Conservation (phyloP, 2,888 invertebrate species). For the Dinocampus coccinellae region DNA sequence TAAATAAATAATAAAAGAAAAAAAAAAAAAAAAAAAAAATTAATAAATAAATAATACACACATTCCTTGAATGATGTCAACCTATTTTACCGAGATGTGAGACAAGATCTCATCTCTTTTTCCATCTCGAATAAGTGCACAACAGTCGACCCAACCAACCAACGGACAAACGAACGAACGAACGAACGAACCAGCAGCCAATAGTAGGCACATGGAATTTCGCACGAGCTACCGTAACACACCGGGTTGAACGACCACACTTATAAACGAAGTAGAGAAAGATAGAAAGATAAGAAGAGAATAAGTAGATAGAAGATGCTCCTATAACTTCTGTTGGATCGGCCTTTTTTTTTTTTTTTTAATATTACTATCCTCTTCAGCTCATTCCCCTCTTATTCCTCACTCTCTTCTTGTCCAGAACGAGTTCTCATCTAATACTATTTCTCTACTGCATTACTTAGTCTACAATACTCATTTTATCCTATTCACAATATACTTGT, state of each 20-base stretch:
- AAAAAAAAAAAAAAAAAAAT: no score
- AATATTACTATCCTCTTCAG: no score
- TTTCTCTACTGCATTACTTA: background rate
- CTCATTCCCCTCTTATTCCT: no score
- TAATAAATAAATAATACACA: background rate
- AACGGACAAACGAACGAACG: no score
- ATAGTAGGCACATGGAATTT: constrained; percentile 32
- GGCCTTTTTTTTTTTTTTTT: background rate
- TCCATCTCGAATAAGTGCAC: constrained; percentile 14
- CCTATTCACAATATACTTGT: background rate
- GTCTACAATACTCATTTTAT: background rate
- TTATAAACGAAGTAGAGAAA: constrained; percentile 1
- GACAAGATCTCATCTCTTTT: background rate
- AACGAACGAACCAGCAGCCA: constrained; percentile 7
- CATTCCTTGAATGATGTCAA: background rate
- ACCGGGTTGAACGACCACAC: constrained; percentile 24
- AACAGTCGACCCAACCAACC: constrained; percentile 25
- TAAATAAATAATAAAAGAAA: no score
- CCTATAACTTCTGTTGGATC: background rate
- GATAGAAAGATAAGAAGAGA: background rate
- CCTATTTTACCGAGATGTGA: background rate
- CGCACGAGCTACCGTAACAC: constrained; percentile 36
- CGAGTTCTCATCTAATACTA: background rate
- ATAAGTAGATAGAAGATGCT: background rate
- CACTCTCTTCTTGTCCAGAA: background rate